Percentiles rank a stretch among this genome's conserved stretches.
Conservation (phyloP, 2,113 vertebrate species). For the Bolborhynchus lineola region DNA sequence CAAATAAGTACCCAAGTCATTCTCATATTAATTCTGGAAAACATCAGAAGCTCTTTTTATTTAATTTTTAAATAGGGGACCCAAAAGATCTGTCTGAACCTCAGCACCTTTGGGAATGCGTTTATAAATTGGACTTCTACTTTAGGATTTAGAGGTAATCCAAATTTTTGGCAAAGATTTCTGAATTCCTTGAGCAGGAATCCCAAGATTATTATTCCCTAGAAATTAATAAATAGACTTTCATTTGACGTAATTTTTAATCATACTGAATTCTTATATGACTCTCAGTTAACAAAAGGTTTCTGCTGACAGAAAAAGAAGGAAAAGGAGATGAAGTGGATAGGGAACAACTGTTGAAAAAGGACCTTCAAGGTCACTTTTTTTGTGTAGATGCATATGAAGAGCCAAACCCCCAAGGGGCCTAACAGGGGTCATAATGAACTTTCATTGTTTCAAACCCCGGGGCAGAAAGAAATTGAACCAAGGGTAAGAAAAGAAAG, state of each 20-base stretch:
- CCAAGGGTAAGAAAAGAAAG: conserved; percentile 28
- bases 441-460: conserved; percentile 30
- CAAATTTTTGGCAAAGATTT: not conserved
- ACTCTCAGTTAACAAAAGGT: not conserved
- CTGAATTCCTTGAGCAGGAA: not conserved
- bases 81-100: not conserved
- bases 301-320: not conserved
- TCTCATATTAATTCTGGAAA: not conserved
- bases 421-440: conserved; percentile 44
- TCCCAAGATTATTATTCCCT: not conserved
- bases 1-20: not conserved
- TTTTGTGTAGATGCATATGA: not conserved
- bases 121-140: not conserved
- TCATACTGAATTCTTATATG: not conserved
- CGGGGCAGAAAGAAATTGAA: conserved; percentile 50
- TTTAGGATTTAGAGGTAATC: not conserved
- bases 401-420: not conserved
- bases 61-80: not conserved
- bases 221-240: not conserved
- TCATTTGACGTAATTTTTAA: not conserved
- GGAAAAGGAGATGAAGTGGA: not conserved
- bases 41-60: not conserved
- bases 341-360: not conserved
- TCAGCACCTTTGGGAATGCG: not conserved
- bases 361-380: not conserved